phyloP scores from a whole-genome alignment of 2,888 invertebrate species.

The Noctua janthe region DNA sequence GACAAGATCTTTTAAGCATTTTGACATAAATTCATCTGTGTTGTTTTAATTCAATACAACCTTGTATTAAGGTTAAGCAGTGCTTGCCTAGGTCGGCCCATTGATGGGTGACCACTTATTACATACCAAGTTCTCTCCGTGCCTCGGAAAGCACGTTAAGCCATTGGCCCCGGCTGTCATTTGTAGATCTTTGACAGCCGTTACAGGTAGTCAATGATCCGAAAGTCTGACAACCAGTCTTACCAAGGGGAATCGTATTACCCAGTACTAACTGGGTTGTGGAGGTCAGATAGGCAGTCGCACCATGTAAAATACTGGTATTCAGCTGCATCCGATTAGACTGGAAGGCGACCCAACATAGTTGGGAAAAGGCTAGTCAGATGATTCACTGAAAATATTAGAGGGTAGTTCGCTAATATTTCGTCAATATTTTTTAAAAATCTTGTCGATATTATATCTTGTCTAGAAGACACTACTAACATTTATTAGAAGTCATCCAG shows the following conservation, averaged over 20 bases:
- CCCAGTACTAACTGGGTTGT: background rate
- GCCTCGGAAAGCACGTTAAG: background rate
- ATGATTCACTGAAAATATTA: background rate
- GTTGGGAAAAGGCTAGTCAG: background rate
- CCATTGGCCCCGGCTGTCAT: background rate
- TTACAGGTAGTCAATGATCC: background rate
- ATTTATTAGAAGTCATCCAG: conserved; percentile 46
- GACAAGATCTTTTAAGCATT: conserved; percentile 21
- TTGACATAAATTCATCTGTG: background rate
- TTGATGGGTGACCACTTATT: background rate
- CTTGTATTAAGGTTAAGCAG: background rate
- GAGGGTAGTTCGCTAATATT: background rate
- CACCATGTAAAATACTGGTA: background rate
- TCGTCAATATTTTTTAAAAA: background rate
- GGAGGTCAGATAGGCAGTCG: background rate
- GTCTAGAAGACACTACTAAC: conserved; percentile 29
- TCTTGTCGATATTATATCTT: conserved; percentile 18
- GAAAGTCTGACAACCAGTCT: background rate
- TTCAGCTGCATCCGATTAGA: background rate
- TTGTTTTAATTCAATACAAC: background rate
- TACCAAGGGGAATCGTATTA: background rate
- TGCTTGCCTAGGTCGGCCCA: background rate
- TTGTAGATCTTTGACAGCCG: background rate
- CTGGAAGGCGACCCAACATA: background rate
- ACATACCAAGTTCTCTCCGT: background rate